phyloP scores from a whole-genome alignment of 2,888 invertebrate species.

The Melinaea marsaeus region DNA sequence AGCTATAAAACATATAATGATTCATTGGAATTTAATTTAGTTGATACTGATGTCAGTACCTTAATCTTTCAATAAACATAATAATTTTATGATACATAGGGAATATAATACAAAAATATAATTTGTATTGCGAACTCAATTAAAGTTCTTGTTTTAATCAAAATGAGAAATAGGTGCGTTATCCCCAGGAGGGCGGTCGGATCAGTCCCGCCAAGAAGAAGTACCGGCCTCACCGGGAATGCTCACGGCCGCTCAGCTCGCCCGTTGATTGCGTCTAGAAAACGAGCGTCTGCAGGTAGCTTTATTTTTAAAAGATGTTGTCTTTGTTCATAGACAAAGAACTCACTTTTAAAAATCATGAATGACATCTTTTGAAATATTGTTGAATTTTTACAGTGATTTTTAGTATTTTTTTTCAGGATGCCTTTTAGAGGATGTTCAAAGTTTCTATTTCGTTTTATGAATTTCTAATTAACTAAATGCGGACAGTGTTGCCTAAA shows the following conservation, averaged over 20 bases:
- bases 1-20: too few species aligned
- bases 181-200: constrained; percentile 67
- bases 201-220: constrained; percentile 69
- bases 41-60: too few species aligned
- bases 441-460: too few species aligned
- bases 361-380: not conserved
- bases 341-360: not conserved
- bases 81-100: not conserved
- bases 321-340: not conserved
- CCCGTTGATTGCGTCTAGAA: constrained; percentile 82
- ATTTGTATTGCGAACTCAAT: not conserved
- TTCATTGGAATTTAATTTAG: too few species aligned
- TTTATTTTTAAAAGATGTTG: not conserved
- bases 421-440: too few species aligned
- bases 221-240: constrained; percentile 75
- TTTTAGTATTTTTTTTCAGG: constrained; percentile 14
- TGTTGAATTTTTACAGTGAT: too few species aligned
- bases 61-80: not conserved
- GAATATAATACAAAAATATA: not conserved
- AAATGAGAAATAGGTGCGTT: constrained; percentile 52
- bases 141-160: constrained; percentile 1
- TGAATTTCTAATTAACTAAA: too few species aligned
- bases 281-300: constrained; percentile 83
- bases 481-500: not conserved
- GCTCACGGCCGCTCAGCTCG: constrained; percentile 76